Evolutionary conservation across 1,140 invertebrate species (phyloP).

Genomic region (Tenebrio molitor): DNA sequence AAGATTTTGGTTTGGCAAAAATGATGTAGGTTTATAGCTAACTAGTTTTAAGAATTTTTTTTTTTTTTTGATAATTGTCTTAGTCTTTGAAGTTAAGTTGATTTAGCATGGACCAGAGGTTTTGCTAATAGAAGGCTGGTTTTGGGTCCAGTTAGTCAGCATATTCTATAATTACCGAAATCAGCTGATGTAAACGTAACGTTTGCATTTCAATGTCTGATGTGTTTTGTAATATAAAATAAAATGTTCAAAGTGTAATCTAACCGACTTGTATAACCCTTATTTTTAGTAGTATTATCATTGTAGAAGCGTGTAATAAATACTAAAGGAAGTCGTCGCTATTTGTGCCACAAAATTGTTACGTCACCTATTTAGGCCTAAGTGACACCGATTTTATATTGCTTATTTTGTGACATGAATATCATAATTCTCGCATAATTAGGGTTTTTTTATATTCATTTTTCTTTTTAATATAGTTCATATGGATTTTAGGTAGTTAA

Average conservation of each 20-base stretch:
- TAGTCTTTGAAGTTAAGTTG: constrained; percentile 41
- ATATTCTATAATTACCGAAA: constrained; percentile 48
- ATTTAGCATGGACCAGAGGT: constrained; percentile 51
- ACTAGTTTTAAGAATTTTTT: constrained; percentile 13
- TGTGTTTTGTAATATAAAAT: constrained; percentile 42
- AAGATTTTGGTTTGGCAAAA: constrained; percentile 2
- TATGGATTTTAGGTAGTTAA: neutral
- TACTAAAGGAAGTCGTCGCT: neutral
- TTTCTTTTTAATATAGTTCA: neutral
- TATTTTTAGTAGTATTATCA: constrained; percentile 33
- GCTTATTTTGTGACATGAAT: constrained; percentile 12
- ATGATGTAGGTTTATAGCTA: constrained; percentile 33
- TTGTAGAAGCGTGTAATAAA: constrained; percentile 14
- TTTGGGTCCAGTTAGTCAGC: constrained; percentile 54
- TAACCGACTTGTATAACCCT: constrained; percentile 28
- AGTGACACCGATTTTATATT: constrained; percentile 5
- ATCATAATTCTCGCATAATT: neutral
- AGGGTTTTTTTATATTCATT: neutral
- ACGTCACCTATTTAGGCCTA: constrained; percentile 13
- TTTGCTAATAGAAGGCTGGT: constrained; percentile 52
- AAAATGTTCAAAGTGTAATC: constrained; percentile 32
- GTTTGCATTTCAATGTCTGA: constrained; percentile 44
- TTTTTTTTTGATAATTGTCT: constrained; percentile 35
- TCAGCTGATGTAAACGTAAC: constrained; percentile 42
- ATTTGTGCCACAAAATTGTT: constrained; percentile 11